Evolutionary conservation across 2,888 invertebrate genomes (phyloP), one percentile per base, ranked within the genome.

Genomic region (Timandra comae): DNA sequence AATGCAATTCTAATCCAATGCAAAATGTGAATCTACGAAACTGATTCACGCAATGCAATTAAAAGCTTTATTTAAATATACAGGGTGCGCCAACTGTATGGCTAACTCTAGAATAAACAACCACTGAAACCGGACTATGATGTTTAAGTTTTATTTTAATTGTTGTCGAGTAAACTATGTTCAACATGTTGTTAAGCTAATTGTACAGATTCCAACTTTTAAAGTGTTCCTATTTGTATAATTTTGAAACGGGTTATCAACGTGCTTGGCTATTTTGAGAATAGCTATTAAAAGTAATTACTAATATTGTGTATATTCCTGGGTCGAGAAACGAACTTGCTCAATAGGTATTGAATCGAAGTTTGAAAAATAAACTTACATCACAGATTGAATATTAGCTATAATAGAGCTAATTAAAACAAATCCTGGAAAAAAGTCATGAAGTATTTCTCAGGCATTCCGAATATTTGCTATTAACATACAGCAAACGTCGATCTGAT

Each of bases 401-500:
- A n/a, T n/a, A n/a, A n/a, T 16, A 16, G 16, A 16, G 16, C 16
- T 16, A 16, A 16, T n/a, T n/a, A 10, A 24, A 24, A 10, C 5
- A 10, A 10, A n/a, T n/a, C n/a, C n/a, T n/a, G n/a, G n/a, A n/a
- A n/a, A n/a, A n/a, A n/a, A n/a, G n/a, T n/a, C 3, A 16, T 63
- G 65, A 67, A 66, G 51, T 59, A 57, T 52, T 59, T 58, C 58
- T 58, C 56, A 57, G 69, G 69, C 56, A 67, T 74, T 76, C 61
- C 50, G 68, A 62, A 75, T 75, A 73, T 73, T 71, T 62, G 72
- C 68, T 66, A 78, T 78, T 78, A 79, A 73, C 76, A 76, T 76
- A 75, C 75, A 63, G 60, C 52, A 57, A 58, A 53, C 64, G 58
- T 50, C 54, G 66, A 80, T 80, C 79, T 52, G 79, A 80, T 80